These are phyloP conservation scores for Alauda arvensis DNA, from an alignment of 2,797 vertebrate genomes.

Conservation along the genomic window DNA sequence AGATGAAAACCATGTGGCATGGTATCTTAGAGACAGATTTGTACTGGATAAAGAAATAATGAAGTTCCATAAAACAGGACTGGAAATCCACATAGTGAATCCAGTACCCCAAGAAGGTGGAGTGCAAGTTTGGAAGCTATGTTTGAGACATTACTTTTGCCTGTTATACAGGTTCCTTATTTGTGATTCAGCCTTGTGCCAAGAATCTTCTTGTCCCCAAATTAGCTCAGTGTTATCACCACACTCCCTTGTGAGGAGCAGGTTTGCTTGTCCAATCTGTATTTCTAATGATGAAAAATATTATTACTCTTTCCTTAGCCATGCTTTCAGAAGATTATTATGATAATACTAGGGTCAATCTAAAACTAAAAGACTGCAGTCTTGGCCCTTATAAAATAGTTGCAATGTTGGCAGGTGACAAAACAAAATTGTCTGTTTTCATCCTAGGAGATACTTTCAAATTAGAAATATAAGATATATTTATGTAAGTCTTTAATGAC, in stretches of 20 bases:
- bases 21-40: background rate
- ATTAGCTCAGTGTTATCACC: background rate
- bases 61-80: background rate
- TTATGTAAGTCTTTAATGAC: background rate
- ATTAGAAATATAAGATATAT: background rate
- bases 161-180: background rate
- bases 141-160: background rate
- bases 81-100: background rate
- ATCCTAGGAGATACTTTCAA: background rate
- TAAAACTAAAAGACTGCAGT: background rate
- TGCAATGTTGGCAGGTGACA: background rate
- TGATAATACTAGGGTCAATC: background rate
- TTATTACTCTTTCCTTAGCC: background rate
- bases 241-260: background rate
- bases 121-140: background rate
- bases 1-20: background rate
- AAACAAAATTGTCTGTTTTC: background rate
- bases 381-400: background rate
- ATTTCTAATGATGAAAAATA: background rate
- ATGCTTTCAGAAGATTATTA: background rate
- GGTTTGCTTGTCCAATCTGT: background rate
- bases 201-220: background rate
- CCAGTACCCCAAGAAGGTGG: background rate
- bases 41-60: background rate
- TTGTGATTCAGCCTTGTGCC: background rate